A percentile compares a stretch with the other conserved stretches of the same genome.
These are phyloP conservation scores for Tuberolachnus salignus DNA, from an alignment of 2,888 invertebrate species.

Conservation along the genomic window DNA sequence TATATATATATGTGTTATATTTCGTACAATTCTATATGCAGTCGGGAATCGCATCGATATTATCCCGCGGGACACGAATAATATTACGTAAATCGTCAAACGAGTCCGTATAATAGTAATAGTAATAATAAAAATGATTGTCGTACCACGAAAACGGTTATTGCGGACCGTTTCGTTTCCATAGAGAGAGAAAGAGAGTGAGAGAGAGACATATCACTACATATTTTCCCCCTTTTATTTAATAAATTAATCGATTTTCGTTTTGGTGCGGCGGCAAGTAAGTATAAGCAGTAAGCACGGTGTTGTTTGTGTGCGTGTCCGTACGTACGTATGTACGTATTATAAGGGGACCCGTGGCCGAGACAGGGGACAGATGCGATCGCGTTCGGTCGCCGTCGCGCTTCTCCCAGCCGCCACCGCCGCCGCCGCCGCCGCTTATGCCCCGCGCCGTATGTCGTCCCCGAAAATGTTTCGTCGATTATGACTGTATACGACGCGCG, in stretches of 20 bases:
- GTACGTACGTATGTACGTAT: background rate
- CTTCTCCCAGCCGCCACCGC: background rate
- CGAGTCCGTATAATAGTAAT: background rate
- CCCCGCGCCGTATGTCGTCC: slow-evolving; percentile 33
- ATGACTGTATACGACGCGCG: slow-evolving; percentile 8
- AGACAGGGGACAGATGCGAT: slow-evolving; percentile 46
- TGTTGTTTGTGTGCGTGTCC: background rate
- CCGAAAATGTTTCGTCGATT: slow-evolving; percentile 39
- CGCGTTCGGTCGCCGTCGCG: slow-evolving; percentile 31
- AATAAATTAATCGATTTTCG: slow-evolving; percentile 51
- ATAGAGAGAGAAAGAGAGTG: background rate
- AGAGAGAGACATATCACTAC: background rate
- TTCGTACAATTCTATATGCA: too few species aligned
- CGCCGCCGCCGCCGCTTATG: background rate
- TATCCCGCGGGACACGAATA: too few species aligned
- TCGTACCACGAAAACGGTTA: slow-evolving; percentile 16
- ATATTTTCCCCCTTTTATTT: slow-evolving; percentile 29
- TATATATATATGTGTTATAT: too few species aligned
- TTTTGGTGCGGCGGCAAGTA: slow-evolving; percentile 33
- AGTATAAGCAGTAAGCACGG: slow-evolving; percentile 9
- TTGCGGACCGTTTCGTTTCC: slow-evolving; percentile 27
- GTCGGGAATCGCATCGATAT: too few species aligned
- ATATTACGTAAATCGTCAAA: background rate
- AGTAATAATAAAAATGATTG: too few species aligned
- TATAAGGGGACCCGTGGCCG: background rate